phyloP scores from a whole-genome alignment of 1,140 invertebrate genomes.

The Ostrea edulis region DNA sequence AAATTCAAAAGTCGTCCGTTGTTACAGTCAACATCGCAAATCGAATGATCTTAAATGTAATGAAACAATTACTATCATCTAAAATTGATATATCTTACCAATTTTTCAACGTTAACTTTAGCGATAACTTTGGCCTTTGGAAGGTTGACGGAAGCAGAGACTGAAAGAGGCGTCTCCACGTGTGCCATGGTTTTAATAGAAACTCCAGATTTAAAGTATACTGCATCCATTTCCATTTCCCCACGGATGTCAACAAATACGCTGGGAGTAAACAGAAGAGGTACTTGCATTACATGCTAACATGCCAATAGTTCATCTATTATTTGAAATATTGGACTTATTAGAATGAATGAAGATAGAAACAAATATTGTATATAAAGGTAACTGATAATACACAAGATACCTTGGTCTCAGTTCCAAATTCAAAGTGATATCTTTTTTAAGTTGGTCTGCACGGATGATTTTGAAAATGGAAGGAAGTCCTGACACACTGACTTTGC shows the following conservation, averaged over 20 bases:
- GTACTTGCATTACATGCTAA: too few species aligned
- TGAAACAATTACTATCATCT: background rate
- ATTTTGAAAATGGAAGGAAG: constrained; percentile 33
- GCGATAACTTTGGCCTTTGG: constrained; percentile 29
- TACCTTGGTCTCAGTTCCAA: constrained; percentile 47
- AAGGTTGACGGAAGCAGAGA: background rate
- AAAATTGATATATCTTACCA: constrained; percentile 41
- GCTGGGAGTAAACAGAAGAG: constrained; percentile 23
- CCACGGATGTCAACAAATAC: constrained; percentile 45
- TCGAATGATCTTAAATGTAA: background rate
- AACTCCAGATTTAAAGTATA: constrained; percentile 50
- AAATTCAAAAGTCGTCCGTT: background rate
- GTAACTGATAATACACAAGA: background rate
- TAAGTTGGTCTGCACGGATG: background rate
- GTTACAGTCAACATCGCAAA: background rate
- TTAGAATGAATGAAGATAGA: too few species aligned
- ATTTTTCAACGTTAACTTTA: constrained; percentile 47
- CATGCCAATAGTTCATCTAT: background rate
- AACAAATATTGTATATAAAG: too few species aligned
- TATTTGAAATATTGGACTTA: background rate
- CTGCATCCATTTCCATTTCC: constrained; percentile 47
- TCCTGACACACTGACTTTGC: constrained; percentile 22
- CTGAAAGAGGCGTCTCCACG: constrained; percentile 35
- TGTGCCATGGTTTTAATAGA: constrained; percentile 38
- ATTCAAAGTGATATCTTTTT: background rate